These are phyloP conservation scores for Chironomus tentans DNA, from an alignment of 2,888 invertebrate species.

Conservation along the genomic window DNA sequence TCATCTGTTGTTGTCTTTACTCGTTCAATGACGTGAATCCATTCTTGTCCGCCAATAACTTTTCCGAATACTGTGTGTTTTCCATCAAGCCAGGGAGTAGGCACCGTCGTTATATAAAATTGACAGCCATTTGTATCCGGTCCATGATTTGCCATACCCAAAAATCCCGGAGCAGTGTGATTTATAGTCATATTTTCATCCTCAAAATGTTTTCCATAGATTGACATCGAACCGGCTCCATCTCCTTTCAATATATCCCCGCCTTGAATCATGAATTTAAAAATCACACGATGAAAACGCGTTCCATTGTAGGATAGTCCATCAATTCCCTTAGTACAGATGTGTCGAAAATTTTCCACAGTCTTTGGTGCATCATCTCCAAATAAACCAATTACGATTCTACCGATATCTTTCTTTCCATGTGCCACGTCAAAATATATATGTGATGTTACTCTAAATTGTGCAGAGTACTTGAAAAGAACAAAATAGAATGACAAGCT, in stretches of 20 bases:
- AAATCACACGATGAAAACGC: slow-evolving; percentile 75
- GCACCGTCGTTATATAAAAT: slow-evolving; percentile 84
- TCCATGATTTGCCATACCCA: slow-evolving; percentile 82
- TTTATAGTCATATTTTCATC: slow-evolving; percentile 79
- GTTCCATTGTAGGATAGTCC: slow-evolving; percentile 71
- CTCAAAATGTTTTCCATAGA: slow-evolving; percentile 74
- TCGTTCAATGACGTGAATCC: slow-evolving; percentile 74
- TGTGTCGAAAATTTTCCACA: slow-evolving; percentile 74
- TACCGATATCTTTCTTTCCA: slow-evolving; percentile 61
- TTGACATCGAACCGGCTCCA: slow-evolving; percentile 76
- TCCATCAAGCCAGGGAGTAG: slow-evolving; percentile 82
- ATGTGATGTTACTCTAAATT: slow-evolving; percentile 65
- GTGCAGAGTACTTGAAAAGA: slow-evolving; percentile 33
- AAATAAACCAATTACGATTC: slow-evolving; percentile 80
- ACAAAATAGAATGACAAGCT: no score
- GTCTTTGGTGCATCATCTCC: slow-evolving; percentile 79
- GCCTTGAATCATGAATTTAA: slow-evolving; percentile 88
- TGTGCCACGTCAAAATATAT: slow-evolving; percentile 73
- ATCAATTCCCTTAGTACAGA: slow-evolving; percentile 65
- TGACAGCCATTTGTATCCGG: slow-evolving; percentile 90
- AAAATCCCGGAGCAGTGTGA: slow-evolving; percentile 70
- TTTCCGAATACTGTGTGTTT: slow-evolving; percentile 86
- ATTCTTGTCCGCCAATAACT: slow-evolving; percentile 64
- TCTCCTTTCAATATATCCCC: slow-evolving; percentile 76
- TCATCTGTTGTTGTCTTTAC: slow-evolving; percentile 36